A percentile compares a stretch with the other conserved stretches of the same genome.
These are phyloP conservation scores for Valencia hispanica DNA, from an alignment of 2,797 vertebrate genomes.

Conservation along the genomic window DNA sequence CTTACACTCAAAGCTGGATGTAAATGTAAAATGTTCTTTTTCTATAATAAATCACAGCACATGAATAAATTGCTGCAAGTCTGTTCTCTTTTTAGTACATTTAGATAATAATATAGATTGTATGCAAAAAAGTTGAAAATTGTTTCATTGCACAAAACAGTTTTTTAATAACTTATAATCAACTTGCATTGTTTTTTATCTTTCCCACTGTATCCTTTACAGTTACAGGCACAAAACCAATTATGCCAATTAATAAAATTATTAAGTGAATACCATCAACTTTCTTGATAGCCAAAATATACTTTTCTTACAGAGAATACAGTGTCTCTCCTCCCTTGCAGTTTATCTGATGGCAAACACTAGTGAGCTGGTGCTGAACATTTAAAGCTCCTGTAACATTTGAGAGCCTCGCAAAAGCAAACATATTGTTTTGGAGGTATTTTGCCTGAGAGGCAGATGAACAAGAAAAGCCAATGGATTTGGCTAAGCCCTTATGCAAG, in stretches of 20 bases:
- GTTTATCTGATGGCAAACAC: background rate
- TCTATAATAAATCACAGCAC: background rate
- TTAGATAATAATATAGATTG: background rate
- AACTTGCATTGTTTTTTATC: background rate
- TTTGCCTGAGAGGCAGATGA: slow-evolving; percentile 7
- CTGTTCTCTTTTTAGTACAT: background rate
- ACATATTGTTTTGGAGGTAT: slow-evolving; percentile 6
- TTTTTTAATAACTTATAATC: background rate
- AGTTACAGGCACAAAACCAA: background rate
- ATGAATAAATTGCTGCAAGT: background rate
- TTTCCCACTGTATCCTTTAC: background rate
- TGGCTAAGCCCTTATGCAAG: slow-evolving; percentile 8
- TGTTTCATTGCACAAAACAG: background rate
- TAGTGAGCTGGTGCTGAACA: background rate
- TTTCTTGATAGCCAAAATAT: background rate
- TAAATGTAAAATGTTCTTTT: background rate
- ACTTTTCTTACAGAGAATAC: background rate
- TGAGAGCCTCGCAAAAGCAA: background rate
- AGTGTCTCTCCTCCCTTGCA: background rate
- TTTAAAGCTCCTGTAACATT: background rate
- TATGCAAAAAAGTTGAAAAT: background rate
- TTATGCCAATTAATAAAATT: background rate
- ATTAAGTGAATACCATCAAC: background rate
- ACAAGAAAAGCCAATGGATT: slow-evolving; percentile 5
- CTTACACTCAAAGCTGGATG: background rate